These are phyloP conservation scores for Phyllotreta cruciferae DNA, from an alignment of 2,888 invertebrate species.

Conservation along the genomic window DNA sequence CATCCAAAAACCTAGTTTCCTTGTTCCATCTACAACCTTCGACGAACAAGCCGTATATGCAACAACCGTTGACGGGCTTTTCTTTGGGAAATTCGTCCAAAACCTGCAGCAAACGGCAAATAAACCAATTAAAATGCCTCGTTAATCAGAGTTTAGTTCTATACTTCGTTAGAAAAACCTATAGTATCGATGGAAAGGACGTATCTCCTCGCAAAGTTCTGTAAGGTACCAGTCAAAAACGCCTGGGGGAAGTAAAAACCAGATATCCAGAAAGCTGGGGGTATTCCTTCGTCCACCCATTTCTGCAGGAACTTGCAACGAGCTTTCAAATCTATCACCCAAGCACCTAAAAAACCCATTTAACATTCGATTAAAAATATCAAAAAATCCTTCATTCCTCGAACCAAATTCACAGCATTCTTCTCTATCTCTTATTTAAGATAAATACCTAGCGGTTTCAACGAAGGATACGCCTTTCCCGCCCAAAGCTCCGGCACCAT, in stretches of 20 bases:
- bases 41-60: slow-evolving; percentile 72
- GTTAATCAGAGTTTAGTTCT: neutral
- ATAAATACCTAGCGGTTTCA: slow-evolving; percentile 76
- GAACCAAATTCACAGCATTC: too few relatives aligned
- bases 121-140: neutral
- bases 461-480: slow-evolving; percentile 71
- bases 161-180: slow-evolving; percentile 68
- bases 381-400: neutral
- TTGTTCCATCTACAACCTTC: slow-evolving; percentile 82
- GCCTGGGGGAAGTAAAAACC: slow-evolving; percentile 89
- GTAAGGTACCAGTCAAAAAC: slow-evolving; percentile 81
- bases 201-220: slow-evolving; percentile 82
- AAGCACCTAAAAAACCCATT: slow-evolving; percentile 63
- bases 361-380: neutral
- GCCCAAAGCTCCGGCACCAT: slow-evolving; percentile 77
- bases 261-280: slow-evolving; percentile 81
- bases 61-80: slow-evolving; percentile 68
- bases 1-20: slow-evolving; percentile 63
- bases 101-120: slow-evolving; percentile 57
- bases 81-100: slow-evolving; percentile 59
- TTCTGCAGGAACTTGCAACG: slow-evolving; percentile 69
- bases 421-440: too few relatives aligned
- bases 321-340: slow-evolving; percentile 69
- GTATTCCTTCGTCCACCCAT: slow-evolving; percentile 75
- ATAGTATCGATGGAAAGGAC: slow-evolving; percentile 78